Conservation (phyloP, 2,888 invertebrate genomes). For the Phalera bucephala region DNA sequence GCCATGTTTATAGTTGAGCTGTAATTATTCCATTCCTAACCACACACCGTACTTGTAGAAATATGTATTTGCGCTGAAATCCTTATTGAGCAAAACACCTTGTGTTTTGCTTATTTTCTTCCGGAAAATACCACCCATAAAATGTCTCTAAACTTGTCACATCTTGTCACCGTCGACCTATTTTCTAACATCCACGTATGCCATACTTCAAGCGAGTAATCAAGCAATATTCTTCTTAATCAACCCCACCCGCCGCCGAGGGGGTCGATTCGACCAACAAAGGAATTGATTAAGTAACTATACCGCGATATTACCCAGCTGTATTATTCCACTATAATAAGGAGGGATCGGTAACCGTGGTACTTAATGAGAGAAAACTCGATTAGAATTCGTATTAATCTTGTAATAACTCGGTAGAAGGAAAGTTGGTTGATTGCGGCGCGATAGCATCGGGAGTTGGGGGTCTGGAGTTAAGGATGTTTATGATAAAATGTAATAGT, state of each 20-base stretch:
- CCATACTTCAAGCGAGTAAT: conserved; percentile 77
- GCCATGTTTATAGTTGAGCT: no score
- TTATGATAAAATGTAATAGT: background rate
- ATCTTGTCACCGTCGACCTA: conserved; percentile 33
- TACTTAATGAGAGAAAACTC: conserved; percentile 82
- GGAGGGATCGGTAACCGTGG: conserved; percentile 79
- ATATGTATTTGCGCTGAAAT: no score
- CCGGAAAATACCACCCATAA: no score
- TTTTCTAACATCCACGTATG: conserved; percentile 49
- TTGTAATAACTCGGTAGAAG: conserved; percentile 64
- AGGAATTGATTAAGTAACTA: conserved; percentile 83
- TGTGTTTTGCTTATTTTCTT: background rate
- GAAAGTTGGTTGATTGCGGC: conserved; percentile 65
- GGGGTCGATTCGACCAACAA: conserved; percentile 80
- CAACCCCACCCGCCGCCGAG: conserved; percentile 75
- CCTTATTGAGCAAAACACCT: no score
- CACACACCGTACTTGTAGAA: no score
- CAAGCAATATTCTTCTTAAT: conserved; percentile 83
- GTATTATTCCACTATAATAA: conserved; percentile 81
- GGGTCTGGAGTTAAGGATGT: conserved; percentile 29
- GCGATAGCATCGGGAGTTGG: conserved; percentile 31
- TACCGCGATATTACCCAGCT: conserved; percentile 76
- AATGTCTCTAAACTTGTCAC: conserved; percentile 23
- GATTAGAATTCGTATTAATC: conserved; percentile 82
- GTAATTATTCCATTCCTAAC: no score